Evolutionary conservation across 2,113 vertebrate genomes (phyloP).

Genomic region (Python bivittatus): DNA sequence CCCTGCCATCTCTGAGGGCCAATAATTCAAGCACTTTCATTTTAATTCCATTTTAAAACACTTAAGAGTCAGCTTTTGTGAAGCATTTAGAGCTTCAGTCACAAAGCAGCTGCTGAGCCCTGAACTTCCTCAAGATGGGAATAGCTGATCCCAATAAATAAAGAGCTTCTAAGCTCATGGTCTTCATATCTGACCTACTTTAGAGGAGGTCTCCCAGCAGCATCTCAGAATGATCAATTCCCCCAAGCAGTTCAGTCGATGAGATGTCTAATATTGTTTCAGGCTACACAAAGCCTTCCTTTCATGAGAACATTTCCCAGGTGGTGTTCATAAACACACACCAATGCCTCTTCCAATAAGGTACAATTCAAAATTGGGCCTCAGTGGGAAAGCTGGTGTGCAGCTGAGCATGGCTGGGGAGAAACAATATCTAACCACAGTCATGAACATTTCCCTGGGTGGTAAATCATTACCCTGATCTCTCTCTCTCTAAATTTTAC

Average conservation of each 20-base stretch:
- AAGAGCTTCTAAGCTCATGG: conserved; percentile 50
- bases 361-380: conserved; percentile 55
- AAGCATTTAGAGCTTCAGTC: conserved; percentile 50
- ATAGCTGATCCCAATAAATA: conserved; percentile 63
- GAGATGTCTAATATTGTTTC: conserved; percentile 37
- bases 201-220: conserved; percentile 53
- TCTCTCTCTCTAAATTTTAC: conserved; percentile 6
- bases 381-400: conserved; percentile 49
- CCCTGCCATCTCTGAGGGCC: conserved; percentile 50
- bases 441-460: conserved; percentile 27
- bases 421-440: conserved; percentile 27
- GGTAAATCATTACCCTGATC: conserved; percentile 8
- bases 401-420: conserved; percentile 17
- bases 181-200: conserved; percentile 57
- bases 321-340: conserved; percentile 52
- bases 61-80: conserved; percentile 51
- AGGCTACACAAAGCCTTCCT: conserved; percentile 15
- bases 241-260: conserved; percentile 39
- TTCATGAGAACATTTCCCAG: conserved; percentile 53
- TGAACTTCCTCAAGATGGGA: conserved; percentile 59
- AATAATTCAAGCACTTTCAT: conserved; percentile 62
- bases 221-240: conserved; percentile 45
- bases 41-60: conserved; percentile 42
- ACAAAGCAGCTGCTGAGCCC: conserved; percentile 62
- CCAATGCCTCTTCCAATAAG: conserved; percentile 53